Evolutionary conservation across 37 sponge, comb jelly and placozoan species (phyloP).

Genomic region (Bolinopsis microptera): DNA sequence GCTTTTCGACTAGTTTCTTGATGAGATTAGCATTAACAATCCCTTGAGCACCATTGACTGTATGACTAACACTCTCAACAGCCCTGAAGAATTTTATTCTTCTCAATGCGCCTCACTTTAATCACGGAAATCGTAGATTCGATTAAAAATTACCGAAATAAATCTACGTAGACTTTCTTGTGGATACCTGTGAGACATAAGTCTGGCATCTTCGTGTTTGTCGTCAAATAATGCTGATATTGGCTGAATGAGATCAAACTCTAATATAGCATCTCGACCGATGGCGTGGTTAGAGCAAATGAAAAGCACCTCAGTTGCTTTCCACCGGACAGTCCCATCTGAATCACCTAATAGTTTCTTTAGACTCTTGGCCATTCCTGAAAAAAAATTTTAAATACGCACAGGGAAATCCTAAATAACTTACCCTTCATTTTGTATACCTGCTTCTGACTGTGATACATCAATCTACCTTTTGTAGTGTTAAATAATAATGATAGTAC

Average conservation of each 20-base stretch:
- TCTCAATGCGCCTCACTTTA: too few relatives aligned
- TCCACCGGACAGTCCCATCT: slow-evolving; percentile 67
- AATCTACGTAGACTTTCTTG: too few relatives aligned
- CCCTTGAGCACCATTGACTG: slow-evolving; percentile 52
- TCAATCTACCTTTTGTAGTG: too few relatives aligned
- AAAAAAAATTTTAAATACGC: too few relatives aligned
- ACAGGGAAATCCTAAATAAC: too few relatives aligned
- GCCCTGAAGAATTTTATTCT: slow-evolving; percentile 16
- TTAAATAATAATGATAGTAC: too few relatives aligned
- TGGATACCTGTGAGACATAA: slow-evolving; percentile 53
- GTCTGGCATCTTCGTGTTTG: slow-evolving; percentile 64
- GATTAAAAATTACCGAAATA: too few relatives aligned
- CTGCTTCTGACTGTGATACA: too few relatives aligned
- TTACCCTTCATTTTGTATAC: too few relatives aligned
- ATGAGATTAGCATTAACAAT: slow-evolving; percentile 57
- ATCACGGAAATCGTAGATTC: too few relatives aligned
- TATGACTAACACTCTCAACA: slow-evolving; percentile 55
- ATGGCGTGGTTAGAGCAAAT: slow-evolving; percentile 68
- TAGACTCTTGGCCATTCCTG: slow-evolving; percentile 69
- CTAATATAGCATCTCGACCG: slow-evolving; percentile 66
- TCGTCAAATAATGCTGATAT: slow-evolving; percentile 68
- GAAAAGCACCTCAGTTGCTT: slow-evolving; percentile 67
- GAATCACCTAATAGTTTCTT: slow-evolving; percentile 53
- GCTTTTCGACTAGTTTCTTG: slow-evolving; percentile 67
- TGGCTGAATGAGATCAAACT: slow-evolving; percentile 61